These are phyloP conservation scores for Motacilla tschutschensis DNA, from an alignment of 2,113 vertebrate genomes.

Conservation along the genomic window DNA sequence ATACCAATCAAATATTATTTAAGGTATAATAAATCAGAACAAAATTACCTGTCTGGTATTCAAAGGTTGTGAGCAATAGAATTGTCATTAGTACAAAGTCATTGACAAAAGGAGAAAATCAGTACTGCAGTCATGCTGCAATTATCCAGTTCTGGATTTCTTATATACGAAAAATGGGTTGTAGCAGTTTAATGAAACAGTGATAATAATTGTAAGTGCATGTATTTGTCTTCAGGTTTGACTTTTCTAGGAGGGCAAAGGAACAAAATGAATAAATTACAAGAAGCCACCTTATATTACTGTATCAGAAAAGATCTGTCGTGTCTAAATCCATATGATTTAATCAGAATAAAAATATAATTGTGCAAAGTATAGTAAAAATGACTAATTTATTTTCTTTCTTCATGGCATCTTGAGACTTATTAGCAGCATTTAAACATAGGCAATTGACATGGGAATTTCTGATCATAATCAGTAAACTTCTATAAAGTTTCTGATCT, in stretches of 20 bases:
- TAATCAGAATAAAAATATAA: neutral
- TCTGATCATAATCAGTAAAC: neutral
- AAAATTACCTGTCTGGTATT: constrained; percentile 51
- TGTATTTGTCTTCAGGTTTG: constrained; percentile 20
- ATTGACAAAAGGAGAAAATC: constrained; percentile 48
- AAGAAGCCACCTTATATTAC: neutral
- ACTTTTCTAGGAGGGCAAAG: constrained; percentile 19
- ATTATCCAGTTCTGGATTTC: constrained; percentile 22
- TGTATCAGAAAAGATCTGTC: neutral
- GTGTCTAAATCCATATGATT: neutral
- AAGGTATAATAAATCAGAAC: constrained; percentile 45
- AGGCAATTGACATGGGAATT: neutral
- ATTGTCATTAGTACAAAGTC: constrained; percentile 2
- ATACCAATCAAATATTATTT: constrained; percentile 49
- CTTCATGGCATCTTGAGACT: neutral
- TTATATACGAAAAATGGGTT: constrained; percentile 30
- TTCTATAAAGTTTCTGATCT: neutral
- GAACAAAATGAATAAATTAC: constrained; percentile 1
- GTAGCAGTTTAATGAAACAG: constrained; percentile 35
- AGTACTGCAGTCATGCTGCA: constrained; percentile 7
- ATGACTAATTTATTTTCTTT: neutral
- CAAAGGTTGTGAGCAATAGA: constrained; percentile 35
- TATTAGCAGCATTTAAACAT: neutral
- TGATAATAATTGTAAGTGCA: constrained; percentile 6
- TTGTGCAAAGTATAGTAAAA: neutral